A percentile compares a stretch with the other conserved stretches of the same genome.
Evolutionary conservation across 2,113 vertebrate genomes (phyloP).

Genomic region (Peucedramus taeniatus): DNA sequence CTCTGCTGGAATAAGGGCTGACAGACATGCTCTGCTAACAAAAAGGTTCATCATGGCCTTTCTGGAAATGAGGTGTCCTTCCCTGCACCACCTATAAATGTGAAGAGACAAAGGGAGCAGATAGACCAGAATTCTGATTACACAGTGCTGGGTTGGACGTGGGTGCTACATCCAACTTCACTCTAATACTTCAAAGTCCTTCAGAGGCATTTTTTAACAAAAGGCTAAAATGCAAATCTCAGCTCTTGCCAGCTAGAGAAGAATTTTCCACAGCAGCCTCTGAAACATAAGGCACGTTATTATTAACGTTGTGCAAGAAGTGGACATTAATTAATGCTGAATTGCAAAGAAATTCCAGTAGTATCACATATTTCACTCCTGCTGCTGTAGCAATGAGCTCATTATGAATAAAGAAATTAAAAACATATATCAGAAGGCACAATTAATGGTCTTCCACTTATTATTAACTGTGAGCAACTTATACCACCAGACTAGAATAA

Average conservation of each 20-base stretch:
- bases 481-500: not conserved
- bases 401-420: conserved; percentile 51
- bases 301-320: not conserved
- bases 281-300: not conserved
- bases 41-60: not conserved
- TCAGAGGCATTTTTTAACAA: not conserved
- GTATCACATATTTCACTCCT: conserved; percentile 39
- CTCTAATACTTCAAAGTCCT: not conserved
- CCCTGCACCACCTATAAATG: not conserved
- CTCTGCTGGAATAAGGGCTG: not conserved
- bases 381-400: conserved; percentile 8
- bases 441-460: conserved; percentile 14
- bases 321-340: conserved; percentile 56
- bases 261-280: not conserved
- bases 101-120: not conserved
- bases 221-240: conserved; percentile 10
- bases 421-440: conserved; percentile 48
- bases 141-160: not conserved
- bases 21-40: not conserved
- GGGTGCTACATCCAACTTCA: not conserved
- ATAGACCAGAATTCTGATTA: not conserved
- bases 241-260: not conserved
- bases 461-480: not conserved
- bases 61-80: not conserved
- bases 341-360: conserved; percentile 36